Evolutionary conservation across 37 sponge, comb jelly and placozoan genomes (phyloP).

Genomic region (Axinella damicornis): DNA sequence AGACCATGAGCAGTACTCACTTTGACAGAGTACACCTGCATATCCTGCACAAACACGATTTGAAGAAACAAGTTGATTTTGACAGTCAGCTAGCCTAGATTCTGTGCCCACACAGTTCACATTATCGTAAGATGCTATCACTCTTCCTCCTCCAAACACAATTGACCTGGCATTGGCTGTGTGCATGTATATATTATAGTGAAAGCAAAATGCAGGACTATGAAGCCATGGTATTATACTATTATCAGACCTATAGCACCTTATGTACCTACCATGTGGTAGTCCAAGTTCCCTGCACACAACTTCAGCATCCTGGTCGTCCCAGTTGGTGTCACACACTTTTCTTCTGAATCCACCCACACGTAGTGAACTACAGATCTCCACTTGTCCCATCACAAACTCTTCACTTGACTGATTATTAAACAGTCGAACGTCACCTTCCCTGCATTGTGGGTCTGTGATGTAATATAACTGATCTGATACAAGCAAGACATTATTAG

Average conservation of each 20-base stretch:
- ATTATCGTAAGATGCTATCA: neutral
- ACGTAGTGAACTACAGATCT: neutral
- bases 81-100: neutral
- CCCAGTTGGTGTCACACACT: conserved; percentile 1
- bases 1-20: neutral
- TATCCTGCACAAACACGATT: too few relatives aligned
- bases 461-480: too few relatives aligned
- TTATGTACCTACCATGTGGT: neutral
- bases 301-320: neutral
- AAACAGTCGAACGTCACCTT: too few relatives aligned
- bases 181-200: too few relatives aligned
- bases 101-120: neutral
- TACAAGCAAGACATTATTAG: too few relatives aligned
- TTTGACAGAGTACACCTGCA: conserved; percentile 4
- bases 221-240: too few relatives aligned
- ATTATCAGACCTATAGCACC: too few relatives aligned
- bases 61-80: neutral
- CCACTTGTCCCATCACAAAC: too few relatives aligned
- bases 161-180: too few relatives aligned
- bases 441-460: too few relatives aligned
- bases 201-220: too few relatives aligned
- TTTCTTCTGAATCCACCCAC: neutral
- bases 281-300: conserved; percentile 2
- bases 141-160: neutral
- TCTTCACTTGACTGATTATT: too few relatives aligned